Evolutionary conservation across 1,140 invertebrate genomes (phyloP), one percentile per base, ranked within the genome.

Genomic region (Macrostomum lignano): DNA sequence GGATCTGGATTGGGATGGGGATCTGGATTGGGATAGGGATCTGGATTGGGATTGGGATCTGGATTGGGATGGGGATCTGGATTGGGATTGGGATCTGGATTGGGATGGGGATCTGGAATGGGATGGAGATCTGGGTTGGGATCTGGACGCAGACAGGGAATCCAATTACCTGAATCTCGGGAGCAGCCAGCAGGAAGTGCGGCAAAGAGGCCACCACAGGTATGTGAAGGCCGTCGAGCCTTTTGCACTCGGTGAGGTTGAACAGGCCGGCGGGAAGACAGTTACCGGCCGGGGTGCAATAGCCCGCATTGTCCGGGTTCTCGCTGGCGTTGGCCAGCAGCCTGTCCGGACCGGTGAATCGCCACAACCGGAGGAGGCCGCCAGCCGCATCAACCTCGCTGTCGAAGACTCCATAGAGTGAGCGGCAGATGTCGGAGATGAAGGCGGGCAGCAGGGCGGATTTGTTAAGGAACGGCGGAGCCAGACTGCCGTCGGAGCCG

Each of bases 401-500:
- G n/a, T n/a, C n/a, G n/a, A n/a, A n/a, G n/a, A n/a, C n/a, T 2
- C 19, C 4, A 17, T 21, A 25, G 33, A 29, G 30, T 39, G 21
- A 49, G 44, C 47, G 37, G 38, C 43, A 47, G 10, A 46, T 36
- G 34, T 49, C 45, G 10, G 47, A 45, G 7, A 43, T 41, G 36
- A 48, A 49, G 7, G 48, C 28, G 34, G 46, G 46, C 19, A 46
- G 34, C 3, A 37, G 37, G 10, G 39, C 34, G 10, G 35, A 26
- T 23, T 36, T 42, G 14, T 43, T 39, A 7, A 46, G 28, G 31
- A 45, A 46, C 20, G 47, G 46, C 31, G 40, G 43, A 20, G 42
- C 47, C 21, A 46, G 28, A 7, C 43, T 44, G 6, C 47, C 47
- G 40, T 45, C 47, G 46, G 47, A 38, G 21, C 47, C 47, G 35